Base-by-base conservation (phyloP, 2,888 invertebrate species). In the Drosophila colorata region DNA sequence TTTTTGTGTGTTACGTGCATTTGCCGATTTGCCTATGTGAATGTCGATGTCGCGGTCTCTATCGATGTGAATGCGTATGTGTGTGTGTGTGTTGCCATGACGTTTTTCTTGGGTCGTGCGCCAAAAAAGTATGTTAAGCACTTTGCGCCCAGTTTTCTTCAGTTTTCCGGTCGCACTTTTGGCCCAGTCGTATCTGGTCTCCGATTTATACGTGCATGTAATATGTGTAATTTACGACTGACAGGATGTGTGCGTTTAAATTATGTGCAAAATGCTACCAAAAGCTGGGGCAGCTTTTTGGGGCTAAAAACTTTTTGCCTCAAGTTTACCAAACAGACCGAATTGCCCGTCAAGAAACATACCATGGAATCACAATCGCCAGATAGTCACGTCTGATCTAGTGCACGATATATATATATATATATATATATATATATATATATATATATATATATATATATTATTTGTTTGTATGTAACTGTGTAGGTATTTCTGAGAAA, bases 191-290 rank as follows among this genome's bases (percentile, higher is more conserved):
- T 77, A 71, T 82, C 81, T 73, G 79, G 76, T 63, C 79, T 72
- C 72, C 78, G 85, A 84, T 78, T 87, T 87, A 87, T 85, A 87
- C 84, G 85, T 85, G 84, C 85, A 85, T 87, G 84, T 87, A 87
- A 85, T 87, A 85, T 85, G 76, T 80, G 87, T 85, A 85, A 85
- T 85, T 85, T 85, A 85, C 85, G 85, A 78, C 82, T 76, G 87
- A 74, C 87, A 80, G 87, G 84, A 83, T 80, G 69, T 83, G 84
- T 77, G 83, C 58, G 74, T 80, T 83, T 83, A 83, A 83, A 83
- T 86, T 83, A 83, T 83, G 83, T 83, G 84, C 72, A 78, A 87
- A 86, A 86, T 80, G 79, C 76, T 74, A 78, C 49, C 78, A 46
- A 81, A 64, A 78, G 65, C 78, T 67, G 60, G 49, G 57, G 28